Base-by-base conservation (phyloP, 2,113 vertebrate genomes). In the Thymallus thymallus region DNA sequence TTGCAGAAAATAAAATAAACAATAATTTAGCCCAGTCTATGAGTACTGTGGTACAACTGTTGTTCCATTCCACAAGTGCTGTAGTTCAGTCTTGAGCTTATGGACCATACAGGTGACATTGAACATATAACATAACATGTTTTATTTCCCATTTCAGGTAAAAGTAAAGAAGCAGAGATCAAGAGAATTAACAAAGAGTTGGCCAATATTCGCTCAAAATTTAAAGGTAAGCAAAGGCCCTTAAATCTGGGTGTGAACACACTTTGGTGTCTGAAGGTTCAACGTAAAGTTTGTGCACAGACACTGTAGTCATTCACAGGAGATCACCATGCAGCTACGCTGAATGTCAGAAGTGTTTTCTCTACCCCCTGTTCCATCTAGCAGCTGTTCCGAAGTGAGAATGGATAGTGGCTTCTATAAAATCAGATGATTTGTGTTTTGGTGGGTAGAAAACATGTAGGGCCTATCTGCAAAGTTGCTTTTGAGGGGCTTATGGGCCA, bases 181-280 rank as follows among this genome's bases (percentile, higher is more conserved):
- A 97, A 97, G 80, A 92, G 96, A 76, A 96, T 97, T 82, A 97
- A 97, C 83, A 97, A 97, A 83, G 96, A 97, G 86, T 86, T 97
- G 83, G 96, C 96, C 80, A 97, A 97, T 82, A 97, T 97, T 71
- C 94, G 96, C 79, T 97, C 96, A 60, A 97, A 97, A 90, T 97
- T 97, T 85, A 97, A 97, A 89, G 96, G 35, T 41, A 41, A 12
- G 35, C 35, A 41, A 41, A 41, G 9, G 35, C 35, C 9, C 9
- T 41, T 41, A 41, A 41, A 41, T 41, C 35, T 41, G 35, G 9
- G 35, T 41, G 35, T 12, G 35, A 41, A 41, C 35, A 41, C 35
- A 41, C 9, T 3, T 41, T 41, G 9, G 35, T 26, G 14, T 51
- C 24, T 48, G n/a, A 9, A 16, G 61, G 22, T n/a, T 22, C 22